phyloP scores from a whole-genome alignment of 2,888 invertebrate genomes.

The Sylvicola cinctus region DNA sequence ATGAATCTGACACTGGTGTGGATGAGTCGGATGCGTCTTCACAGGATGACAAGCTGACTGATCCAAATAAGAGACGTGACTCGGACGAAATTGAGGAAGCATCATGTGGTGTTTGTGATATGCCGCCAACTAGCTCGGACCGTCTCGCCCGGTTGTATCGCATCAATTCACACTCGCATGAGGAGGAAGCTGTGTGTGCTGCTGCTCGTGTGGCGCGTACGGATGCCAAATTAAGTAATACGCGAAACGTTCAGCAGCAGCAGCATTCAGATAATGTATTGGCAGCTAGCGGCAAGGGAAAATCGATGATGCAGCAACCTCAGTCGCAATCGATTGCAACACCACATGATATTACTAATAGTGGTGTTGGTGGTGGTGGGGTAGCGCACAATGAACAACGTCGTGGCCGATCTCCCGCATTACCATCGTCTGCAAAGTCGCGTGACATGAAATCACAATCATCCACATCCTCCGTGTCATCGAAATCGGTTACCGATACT shows the following conservation, averaged over 20 bases:
- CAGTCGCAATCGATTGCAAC: background rate
- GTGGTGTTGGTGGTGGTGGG: background rate
- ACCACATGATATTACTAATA: background rate
- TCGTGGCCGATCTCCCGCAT: background rate
- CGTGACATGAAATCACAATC: background rate
- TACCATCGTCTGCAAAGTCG: background rate
- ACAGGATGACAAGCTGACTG: background rate
- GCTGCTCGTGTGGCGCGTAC: too few species aligned
- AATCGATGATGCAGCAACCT: too few species aligned
- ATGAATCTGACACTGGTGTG: conserved; percentile 4
- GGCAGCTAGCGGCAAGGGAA: too few species aligned
- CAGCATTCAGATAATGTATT: too few species aligned
- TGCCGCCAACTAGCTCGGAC: too few species aligned
- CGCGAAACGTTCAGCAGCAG: background rate
- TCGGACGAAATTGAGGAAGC: too few species aligned
- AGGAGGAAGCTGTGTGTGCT: too few species aligned
- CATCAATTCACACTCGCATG: too few species aligned
- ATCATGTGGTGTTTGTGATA: too few species aligned
- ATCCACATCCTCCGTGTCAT: conserved; percentile 13
- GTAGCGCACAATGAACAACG: background rate
- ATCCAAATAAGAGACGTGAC: too few species aligned
- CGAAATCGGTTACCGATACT: conserved; percentile 27
- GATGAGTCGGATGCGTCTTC: background rate
- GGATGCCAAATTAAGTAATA: too few species aligned
- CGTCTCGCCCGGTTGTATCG: too few species aligned